Percentiles rank a stretch among this genome's conserved stretches.
phyloP scores from a whole-genome alignment of 1,140 invertebrate species.

The Wiebesia pumilae region DNA sequence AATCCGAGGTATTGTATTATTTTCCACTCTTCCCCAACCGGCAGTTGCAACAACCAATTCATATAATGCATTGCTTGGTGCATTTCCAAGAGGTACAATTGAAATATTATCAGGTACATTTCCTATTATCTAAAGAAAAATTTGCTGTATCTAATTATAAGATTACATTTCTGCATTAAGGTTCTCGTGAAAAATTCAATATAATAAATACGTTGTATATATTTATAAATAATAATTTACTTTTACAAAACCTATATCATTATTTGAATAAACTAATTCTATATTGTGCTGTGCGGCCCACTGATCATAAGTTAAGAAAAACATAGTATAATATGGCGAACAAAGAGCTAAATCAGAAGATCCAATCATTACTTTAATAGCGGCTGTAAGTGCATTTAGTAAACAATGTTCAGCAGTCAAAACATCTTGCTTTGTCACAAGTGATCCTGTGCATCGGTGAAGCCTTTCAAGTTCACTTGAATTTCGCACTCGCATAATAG shows the following conservation, averaged over 20 bases:
- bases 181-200: no score
- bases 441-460: not conserved
- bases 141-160: not conserved
- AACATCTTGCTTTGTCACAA: not conserved
- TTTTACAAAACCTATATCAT: no score
- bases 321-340: no score
- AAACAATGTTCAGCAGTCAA: not conserved
- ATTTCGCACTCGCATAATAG: not conserved
- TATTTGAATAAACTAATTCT: no score
- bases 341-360: no score
- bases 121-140: not conserved
- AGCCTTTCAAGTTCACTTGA: not conserved
- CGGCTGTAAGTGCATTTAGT: no score
- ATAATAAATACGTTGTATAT: no score
- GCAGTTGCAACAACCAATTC: not conserved
- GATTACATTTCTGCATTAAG: no score
- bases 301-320: no score
- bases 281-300: no score
- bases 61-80: not conserved
- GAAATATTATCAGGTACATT: not conserved
- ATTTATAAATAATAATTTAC: no score
- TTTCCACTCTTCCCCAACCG: not conserved
- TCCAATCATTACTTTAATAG: no score
- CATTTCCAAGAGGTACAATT: not conserved
- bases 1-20: not conserved